Conservation (phyloP, 2,113 vertebrate genomes). For the Cyprinodon variegatus region DNA sequence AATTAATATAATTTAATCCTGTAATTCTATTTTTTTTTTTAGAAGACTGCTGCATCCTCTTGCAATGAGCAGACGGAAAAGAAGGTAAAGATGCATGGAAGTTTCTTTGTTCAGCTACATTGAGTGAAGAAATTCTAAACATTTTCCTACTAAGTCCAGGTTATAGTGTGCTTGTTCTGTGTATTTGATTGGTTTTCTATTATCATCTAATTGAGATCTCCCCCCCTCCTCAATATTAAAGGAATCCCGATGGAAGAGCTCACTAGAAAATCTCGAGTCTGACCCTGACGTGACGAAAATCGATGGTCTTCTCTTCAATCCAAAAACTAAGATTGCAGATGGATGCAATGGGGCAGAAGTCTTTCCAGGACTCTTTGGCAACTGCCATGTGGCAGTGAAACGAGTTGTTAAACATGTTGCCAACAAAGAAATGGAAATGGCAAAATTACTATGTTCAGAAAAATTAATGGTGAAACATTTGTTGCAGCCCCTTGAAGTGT, state of each 20-base stretch:
- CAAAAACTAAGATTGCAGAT: not conserved
- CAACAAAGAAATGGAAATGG: not conserved
- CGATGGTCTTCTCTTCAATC: not conserved
- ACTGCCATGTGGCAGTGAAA: not conserved
- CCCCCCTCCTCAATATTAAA: not conserved
- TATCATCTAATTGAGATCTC: not conserved
- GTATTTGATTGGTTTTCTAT: not conserved
- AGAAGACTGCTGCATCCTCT: not conserved
- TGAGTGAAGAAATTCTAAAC: not conserved
- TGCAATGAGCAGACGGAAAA: not conserved
- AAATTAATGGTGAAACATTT: not conserved
- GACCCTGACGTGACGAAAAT: constrained; percentile 1
- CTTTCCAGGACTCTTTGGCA: not conserved
- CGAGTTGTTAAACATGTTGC: not conserved
- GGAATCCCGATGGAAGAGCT: constrained; percentile 3
- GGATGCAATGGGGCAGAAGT: not conserved
- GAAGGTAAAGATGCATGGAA: not conserved
- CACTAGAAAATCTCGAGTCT: not conserved
- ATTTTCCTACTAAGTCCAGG: not conserved
- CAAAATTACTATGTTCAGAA: not conserved
- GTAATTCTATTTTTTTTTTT: not conserved
- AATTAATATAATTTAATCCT: not conserved
- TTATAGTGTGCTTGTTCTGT: not conserved
- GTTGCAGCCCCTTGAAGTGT: not conserved
- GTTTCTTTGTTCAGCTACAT: not conserved